These are phyloP conservation scores for Nansenia antarctica DNA, from an alignment of 2,113 vertebrate species.

Conservation along the genomic window DNA sequence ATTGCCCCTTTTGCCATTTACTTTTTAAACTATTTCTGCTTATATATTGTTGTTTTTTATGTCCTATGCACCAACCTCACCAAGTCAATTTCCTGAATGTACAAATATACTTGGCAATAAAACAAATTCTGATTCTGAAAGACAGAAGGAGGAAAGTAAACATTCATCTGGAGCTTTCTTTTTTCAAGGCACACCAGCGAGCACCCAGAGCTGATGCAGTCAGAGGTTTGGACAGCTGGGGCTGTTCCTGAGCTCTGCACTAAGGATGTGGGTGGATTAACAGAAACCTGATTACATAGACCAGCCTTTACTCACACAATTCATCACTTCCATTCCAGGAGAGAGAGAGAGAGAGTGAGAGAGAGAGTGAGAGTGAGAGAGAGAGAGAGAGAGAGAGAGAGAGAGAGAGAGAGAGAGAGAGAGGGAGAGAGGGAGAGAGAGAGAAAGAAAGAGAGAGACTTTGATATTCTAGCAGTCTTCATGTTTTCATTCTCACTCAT, in stretches of 20 bases:
- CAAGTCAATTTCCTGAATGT: no score
- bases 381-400: neutral
- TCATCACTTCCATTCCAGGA: conserved; percentile 37
- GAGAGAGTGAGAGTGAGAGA: neutral
- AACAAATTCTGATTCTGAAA: no score
- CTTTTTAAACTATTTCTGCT: no score
- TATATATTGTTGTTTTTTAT: no score
- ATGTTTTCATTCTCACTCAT: conserved; percentile 16
- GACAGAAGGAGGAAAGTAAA: conserved; percentile 31
- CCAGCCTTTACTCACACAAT: conserved; percentile 15
- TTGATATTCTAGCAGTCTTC: neutral
- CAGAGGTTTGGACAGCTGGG: conserved; percentile 66
- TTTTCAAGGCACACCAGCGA: neutral
- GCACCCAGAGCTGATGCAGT: conserved; percentile 15
- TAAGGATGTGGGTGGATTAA: conserved; percentile 47
- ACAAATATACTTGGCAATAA: no score
- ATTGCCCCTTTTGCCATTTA: no score
- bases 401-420: neutral
- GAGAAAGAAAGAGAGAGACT: neutral
- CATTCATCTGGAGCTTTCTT: conserved; percentile 25
- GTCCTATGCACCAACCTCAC: no score
- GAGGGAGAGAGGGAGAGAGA: neutral
- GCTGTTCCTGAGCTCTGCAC: neutral
- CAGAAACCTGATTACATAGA: conserved; percentile 48
- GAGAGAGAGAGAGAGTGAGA: neutral